A percentile compares a stretch with the other conserved stretches of the same genome.
These are phyloP conservation scores for Magallana nippona DNA, from an alignment of 2,888 invertebrate species.

Conservation along the genomic window DNA sequence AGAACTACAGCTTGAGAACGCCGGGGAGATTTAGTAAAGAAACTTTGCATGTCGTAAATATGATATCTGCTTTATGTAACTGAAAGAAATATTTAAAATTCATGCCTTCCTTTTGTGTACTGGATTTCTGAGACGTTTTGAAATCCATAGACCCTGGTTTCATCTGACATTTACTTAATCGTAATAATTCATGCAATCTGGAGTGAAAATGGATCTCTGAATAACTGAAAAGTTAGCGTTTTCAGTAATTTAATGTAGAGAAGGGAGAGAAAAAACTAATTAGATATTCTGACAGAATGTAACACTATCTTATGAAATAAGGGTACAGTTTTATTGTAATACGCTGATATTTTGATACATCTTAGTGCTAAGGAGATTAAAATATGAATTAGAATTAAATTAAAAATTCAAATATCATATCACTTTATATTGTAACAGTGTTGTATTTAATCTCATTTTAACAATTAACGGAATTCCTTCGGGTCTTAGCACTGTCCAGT, in stretches of 20 bases:
- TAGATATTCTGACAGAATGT: neutral
- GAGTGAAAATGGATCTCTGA: neutral
- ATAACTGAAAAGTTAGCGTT: constrained; percentile 29
- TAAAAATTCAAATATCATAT: constrained; percentile 22
- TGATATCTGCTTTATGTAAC: neutral
- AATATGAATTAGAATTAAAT: constrained; percentile 13
- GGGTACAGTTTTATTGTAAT: no score
- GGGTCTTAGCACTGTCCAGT: neutral
- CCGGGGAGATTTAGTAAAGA: constrained; percentile 1
- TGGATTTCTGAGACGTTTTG: neutral
- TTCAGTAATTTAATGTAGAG: neutral
- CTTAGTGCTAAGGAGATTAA: neutral
- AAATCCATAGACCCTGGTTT: neutral
- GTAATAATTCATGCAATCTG: neutral
- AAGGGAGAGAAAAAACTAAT: neutral
- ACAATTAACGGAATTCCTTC: neutral
- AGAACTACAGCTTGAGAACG: constrained; percentile 5
- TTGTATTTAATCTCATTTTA: constrained; percentile 9
- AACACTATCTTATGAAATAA: neutral
- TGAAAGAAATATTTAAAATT: constrained; percentile 19
- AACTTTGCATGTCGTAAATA: neutral
- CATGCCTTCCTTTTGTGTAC: constrained; percentile 18
- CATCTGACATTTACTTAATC: neutral
- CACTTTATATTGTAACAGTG: constrained; percentile 11
- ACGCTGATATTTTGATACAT: constrained; percentile 11